Conservation (phyloP, 2,797 vertebrate species). For the Pygocentrus nattereri region DNA sequence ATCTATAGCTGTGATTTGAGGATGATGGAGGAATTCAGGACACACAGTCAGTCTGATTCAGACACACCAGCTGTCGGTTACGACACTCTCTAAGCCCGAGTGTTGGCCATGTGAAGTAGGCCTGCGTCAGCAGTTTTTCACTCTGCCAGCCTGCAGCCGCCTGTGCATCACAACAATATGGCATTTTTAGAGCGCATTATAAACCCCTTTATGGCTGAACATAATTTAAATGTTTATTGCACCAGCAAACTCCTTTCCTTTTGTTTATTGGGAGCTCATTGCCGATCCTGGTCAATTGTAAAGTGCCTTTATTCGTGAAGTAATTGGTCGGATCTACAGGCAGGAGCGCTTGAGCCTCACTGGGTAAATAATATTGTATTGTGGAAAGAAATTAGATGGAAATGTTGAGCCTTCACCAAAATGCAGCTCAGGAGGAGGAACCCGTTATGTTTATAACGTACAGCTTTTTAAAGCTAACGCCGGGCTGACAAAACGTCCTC, state of each 20-base stretch:
- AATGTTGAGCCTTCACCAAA: constrained; percentile 3
- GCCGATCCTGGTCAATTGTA: constrained; percentile 28
- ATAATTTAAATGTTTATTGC: constrained; percentile 26
- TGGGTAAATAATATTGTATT: constrained; percentile 6
- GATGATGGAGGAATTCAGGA: not conserved
- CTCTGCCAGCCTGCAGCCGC: constrained; percentile 13
- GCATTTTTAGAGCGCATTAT: constrained; percentile 31
- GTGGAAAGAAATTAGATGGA: constrained; percentile 4
- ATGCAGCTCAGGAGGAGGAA: not conserved
- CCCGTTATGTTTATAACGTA: not conserved
- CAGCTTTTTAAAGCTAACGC: not conserved
- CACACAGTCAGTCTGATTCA: constrained; percentile 45
- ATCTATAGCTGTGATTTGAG: not conserved
- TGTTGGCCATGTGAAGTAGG: constrained; percentile 29
- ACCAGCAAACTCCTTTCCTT: constrained; percentile 7
- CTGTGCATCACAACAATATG: constrained; percentile 7
- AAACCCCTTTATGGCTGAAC: not conserved
- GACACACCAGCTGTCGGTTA: constrained; percentile 49
- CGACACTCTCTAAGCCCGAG: not conserved
- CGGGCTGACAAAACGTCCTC: not conserved
- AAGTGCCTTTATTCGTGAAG: constrained; percentile 4
- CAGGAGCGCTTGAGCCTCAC: not conserved
- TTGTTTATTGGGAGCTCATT: constrained; percentile 15
- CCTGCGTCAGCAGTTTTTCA: constrained; percentile 50
- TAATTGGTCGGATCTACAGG: constrained; percentile 9